Evolutionary conservation across 2,888 invertebrate genomes (phyloP).

Genomic region (Hyles lineata): DNA sequence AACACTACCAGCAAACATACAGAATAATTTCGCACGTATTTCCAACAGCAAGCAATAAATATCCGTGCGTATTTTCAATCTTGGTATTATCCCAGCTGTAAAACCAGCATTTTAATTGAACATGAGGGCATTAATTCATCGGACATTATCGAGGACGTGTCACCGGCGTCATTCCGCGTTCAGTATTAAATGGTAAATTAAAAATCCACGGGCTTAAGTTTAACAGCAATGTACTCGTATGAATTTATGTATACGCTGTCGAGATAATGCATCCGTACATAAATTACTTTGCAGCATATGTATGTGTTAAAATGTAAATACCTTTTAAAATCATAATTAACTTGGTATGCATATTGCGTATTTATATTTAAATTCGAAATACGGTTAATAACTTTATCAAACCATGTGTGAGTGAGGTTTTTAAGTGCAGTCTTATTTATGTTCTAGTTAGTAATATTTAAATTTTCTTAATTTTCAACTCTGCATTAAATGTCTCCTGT

Average conservation of each 20-base stretch:
- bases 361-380: too few species aligned
- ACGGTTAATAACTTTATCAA: too few species aligned
- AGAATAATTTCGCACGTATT: neutral
- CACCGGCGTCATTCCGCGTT: neutral
- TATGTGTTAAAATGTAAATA: too few species aligned
- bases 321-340: too few species aligned
- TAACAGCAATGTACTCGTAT: slow-evolving; percentile 4
- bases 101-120: slow-evolving; percentile 17
- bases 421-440: too few species aligned
- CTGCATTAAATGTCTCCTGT: neutral
- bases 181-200: neutral
- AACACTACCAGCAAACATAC: too few species aligned
- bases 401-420: too few species aligned
- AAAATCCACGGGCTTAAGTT: neutral
- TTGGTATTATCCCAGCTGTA: neutral
- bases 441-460: neutral
- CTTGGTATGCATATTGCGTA: too few species aligned
- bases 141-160: slow-evolving; percentile 16
- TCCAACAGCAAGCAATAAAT: neutral
- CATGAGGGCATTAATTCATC: slow-evolving; percentile 4
- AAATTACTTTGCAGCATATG: neutral
- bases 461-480: neutral
- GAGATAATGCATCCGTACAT: neutral
- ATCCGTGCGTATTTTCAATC: neutral
- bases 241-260: neutral